Base-by-base conservation (phyloP, 1,140 invertebrate species). In the Eumaeus atala region DNA sequence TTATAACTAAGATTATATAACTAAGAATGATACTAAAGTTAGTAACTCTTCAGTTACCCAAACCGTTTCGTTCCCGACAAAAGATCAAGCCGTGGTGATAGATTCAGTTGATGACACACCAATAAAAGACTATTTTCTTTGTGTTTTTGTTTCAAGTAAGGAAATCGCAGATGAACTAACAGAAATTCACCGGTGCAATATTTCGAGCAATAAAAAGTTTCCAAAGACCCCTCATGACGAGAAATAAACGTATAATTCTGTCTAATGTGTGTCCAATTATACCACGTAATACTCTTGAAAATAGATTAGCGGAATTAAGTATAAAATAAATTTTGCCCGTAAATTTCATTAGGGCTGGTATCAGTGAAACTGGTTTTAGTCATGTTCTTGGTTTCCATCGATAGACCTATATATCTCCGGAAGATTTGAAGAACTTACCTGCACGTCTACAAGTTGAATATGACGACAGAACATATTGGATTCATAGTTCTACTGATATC, bases 391-490 rank as follows among this genome's bases (percentile, higher is more conserved):
- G n/a, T n/a, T n/a, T n/a, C n/a, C n/a, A n/a, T n/a, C n/a, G n/a
- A n/a, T n/a, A n/a, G n/a, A n/a, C n/a, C n/a, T n/a, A n/a, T n/a
- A n/a, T n/a, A n/a, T n/a, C n/a, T n/a, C n/a, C n/a, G n/a, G n/a
- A n/a, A n/a, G n/a, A n/a, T n/a, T n/a, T n/a, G n/a, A n/a, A n/a
- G n/a, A 49, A 35, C 5, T 28, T 62, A 1, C 60, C 60, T 28
- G 60, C 58, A 34, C 51, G 47, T 36, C 38, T 40, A 0, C 38
- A 40, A 40, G 12, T 40, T n/a, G 38, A 40, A 7, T 40, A 11
- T 40, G 38, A 40, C 51, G 7, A 44, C 57, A 28, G n/a, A 58
- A 48, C 18, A 10, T 62, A 62, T 16, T 58, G 60, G 60, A 57
- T 58, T 34, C 58, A 62, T 36, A 34, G 38, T n/a, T 58, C 55